Conservation (phyloP, 2,113 vertebrate genomes). For the Holacanthus passer region DNA sequence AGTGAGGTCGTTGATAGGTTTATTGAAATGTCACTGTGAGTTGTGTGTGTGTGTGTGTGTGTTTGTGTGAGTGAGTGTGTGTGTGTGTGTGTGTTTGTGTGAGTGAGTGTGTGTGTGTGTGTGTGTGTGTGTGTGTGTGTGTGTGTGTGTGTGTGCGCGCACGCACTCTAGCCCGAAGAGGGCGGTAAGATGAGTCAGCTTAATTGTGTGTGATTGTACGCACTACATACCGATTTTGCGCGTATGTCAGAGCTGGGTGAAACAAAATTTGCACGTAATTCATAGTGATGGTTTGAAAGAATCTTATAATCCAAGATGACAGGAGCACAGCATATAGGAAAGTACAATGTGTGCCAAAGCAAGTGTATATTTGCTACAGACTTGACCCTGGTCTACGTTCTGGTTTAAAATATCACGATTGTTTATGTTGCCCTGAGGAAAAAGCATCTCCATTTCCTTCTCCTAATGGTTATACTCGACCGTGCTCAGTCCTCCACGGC, state of each 20-base stretch:
- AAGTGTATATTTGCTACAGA: neutral
- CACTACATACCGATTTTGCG: slow-evolving; percentile 1
- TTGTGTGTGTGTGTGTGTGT: slow-evolving; percentile 53
- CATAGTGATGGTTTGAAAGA: slow-evolving; percentile 13
- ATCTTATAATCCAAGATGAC: neutral
- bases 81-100: slow-evolving; percentile 38
- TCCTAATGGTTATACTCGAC: neutral
- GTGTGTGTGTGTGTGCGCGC: slow-evolving; percentile 39
- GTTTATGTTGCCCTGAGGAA: neutral
- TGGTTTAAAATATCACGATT: slow-evolving; percentile 13
- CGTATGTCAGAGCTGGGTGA: slow-evolving; percentile 10
- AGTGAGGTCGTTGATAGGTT: slow-evolving; percentile 58
- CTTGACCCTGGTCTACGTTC: neutral
- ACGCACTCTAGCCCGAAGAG: slow-evolving; percentile 9
- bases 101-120: slow-evolving; percentile 58
- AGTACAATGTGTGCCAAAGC: neutral
- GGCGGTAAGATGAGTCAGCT: slow-evolving; percentile 39
- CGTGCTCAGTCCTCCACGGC: neutral
- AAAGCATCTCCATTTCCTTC: neutral
- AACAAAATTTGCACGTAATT: slow-evolving; percentile 22
- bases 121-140: slow-evolving; percentile 48
- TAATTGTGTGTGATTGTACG: slow-evolving; percentile 27
- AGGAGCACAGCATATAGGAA: neutral
- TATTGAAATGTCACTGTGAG: slow-evolving; percentile 68
- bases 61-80: slow-evolving; percentile 55